Evolutionary conservation across 64 coral and sea anemone species (phyloP).

Genomic region (Montipora foliosa): DNA sequence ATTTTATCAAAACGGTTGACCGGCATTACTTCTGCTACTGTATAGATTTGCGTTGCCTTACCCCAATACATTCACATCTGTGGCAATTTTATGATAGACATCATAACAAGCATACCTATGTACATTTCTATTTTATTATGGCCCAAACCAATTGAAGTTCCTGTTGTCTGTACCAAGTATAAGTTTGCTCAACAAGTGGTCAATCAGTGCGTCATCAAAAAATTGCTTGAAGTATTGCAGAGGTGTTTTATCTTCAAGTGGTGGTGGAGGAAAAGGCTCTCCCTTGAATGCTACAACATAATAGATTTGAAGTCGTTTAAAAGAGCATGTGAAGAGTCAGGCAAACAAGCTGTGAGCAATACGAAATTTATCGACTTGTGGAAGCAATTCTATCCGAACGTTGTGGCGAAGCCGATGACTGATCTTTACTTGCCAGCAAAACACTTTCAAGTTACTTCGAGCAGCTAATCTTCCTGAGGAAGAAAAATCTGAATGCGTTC

Average conservation of each 20-base stretch:
- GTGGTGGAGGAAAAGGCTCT: conserved; percentile 10
- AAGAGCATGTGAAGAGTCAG: no score
- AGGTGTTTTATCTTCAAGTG: not conserved
- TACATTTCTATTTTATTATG: not conserved
- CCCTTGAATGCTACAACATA: conserved; percentile 5
- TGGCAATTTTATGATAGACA: not conserved
- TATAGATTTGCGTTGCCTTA: not conserved
- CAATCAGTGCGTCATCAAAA: not conserved
- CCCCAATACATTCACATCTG: not conserved
- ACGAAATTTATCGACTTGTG: no score
- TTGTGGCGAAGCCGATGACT: no score
- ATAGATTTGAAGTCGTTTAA: not conserved
- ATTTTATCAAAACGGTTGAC: not conserved
- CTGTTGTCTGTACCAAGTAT: not conserved
- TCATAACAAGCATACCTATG: not conserved
- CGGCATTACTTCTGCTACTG: not conserved
- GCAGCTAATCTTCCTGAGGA: no score
- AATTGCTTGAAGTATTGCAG: not conserved
- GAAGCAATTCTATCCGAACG: no score
- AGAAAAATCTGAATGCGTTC: no score
- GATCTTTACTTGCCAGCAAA: no score
- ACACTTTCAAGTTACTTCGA: no score
- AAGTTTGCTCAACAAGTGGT: not conserved
- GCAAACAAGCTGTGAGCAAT: no score
- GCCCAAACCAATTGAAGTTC: not conserved